These are phyloP conservation scores for Drosophila teissieri DNA, from an alignment of 1,140 invertebrate species.

Conservation along the genomic window DNA sequence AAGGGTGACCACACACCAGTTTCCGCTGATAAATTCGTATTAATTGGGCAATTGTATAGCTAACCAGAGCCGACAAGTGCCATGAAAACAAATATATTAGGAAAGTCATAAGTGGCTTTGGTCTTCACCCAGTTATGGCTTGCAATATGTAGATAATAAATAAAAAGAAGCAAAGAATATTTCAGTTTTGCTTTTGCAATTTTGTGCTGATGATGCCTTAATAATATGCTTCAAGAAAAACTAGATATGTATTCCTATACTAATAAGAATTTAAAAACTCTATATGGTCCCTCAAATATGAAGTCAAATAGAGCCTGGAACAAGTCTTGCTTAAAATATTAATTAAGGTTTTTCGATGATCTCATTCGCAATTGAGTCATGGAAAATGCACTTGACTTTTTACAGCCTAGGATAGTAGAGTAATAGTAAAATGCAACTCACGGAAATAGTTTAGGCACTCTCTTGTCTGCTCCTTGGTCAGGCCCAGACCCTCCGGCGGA, in stretches of 20 bases:
- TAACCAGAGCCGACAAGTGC: background rate
- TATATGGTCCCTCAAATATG: no score
- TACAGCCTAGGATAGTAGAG: background rate
- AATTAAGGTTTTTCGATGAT: background rate
- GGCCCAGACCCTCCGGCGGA: conserved; percentile 91
- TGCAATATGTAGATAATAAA: background rate
- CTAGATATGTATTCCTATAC: no score
- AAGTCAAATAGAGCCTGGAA: background rate
- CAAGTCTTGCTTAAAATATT: background rate
- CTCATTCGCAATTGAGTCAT: background rate
- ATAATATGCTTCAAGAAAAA: no score
- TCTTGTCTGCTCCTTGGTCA: conserved; percentile 97
- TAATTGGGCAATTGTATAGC: conserved; percentile 52
- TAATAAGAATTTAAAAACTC: no score
- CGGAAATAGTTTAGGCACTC: conserved; percentile 97
- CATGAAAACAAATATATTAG: conserved; percentile 25
- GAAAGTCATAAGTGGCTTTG: conserved; percentile 15
- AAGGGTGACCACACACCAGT: conserved; percentile 16
- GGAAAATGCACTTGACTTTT: background rate
- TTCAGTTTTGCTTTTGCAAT: background rate
- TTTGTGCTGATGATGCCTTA: no score
- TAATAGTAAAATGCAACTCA: conserved; percentile 89
- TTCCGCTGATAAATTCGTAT: conserved; percentile 56
- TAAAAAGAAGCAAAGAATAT: background rate
- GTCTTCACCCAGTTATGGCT: conserved; percentile 7